Evolutionary conservation across 1,140 invertebrate species (phyloP).

Genomic region (Drosophila melanica): DNA sequence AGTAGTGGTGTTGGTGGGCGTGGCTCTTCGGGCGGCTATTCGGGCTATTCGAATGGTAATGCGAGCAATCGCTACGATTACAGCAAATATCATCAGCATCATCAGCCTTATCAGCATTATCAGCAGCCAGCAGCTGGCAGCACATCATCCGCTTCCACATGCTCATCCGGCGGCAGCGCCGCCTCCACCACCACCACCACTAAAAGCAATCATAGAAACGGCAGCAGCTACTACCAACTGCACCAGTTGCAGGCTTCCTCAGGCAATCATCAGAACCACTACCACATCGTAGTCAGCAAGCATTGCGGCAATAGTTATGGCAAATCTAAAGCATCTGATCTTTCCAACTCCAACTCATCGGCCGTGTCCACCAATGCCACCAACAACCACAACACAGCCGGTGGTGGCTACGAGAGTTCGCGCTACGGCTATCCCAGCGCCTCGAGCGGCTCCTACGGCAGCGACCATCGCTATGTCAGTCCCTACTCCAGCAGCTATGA

Average conservation of each 20-base stretch:
- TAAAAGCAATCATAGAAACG: conserved; percentile 43
- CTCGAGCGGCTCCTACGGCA: conserved; percentile 53
- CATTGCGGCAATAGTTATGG: conserved; percentile 51
- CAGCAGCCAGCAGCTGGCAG: conserved; percentile 24
- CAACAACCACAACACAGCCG: conserved; percentile 26
- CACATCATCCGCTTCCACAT: conserved; percentile 50
- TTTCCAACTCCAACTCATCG: conserved; percentile 55
- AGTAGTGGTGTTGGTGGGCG: conserved; percentile 14
- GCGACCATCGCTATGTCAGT: conserved; percentile 79
- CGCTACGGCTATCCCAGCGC: conserved; percentile 61
- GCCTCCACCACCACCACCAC: conserved; percentile 11
- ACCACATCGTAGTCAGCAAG: conserved; percentile 69
- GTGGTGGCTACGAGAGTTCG: conserved; percentile 64
- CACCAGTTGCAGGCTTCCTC: conserved; percentile 42
- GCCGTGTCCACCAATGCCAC: conserved; percentile 27
- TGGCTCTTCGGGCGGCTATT: conserved; percentile 36
- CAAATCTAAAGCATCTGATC: conserved; percentile 61
- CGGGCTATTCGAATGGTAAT: conserved; percentile 73
- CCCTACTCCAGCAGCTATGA: conserved; percentile 81
- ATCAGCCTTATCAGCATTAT: conserved; percentile 54
- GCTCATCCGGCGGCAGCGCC: conserved; percentile 39
- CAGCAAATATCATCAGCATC: conserved; percentile 54
- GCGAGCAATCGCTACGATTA: conserved; percentile 73
- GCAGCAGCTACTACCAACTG: conserved; percentile 65
- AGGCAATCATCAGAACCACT: conserved; percentile 52